Evolutionary conservation across 2,888 invertebrate species (phyloP).

Genomic region (Lamproptera curius): DNA sequence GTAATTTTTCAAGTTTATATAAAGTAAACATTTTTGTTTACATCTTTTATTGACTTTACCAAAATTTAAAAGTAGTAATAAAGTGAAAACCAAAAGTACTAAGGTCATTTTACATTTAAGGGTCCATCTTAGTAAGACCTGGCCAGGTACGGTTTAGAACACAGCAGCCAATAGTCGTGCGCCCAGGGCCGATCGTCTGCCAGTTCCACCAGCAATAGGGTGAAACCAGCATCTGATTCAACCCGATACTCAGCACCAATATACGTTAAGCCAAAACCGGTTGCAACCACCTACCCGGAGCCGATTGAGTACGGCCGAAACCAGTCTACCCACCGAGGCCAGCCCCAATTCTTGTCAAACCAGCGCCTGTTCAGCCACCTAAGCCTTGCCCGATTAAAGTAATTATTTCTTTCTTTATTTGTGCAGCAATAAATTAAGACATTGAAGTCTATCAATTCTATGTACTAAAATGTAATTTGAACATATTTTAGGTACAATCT

Average conservation of each 20-base stretch:
- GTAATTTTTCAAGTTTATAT: too few relatives aligned
- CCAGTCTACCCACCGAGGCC: conserved; percentile 45
- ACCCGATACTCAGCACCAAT: conserved; percentile 47
- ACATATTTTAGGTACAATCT: too few relatives aligned
- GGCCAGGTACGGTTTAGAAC: conserved; percentile 50
- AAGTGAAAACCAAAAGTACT: too few relatives aligned
- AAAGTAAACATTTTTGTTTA: too few relatives aligned
- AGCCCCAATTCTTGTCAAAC: conserved; percentile 45
- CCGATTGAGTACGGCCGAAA: conserved; percentile 20
- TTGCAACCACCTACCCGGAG: conserved; percentile 42
- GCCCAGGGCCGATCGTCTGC: conserved; percentile 45
- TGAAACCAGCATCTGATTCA: conserved; percentile 48
- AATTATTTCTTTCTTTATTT: too few relatives aligned
- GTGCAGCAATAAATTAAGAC: too few relatives aligned
- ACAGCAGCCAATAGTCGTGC: conserved; percentile 46
- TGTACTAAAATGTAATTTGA: too few relatives aligned
- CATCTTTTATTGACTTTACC: too few relatives aligned
- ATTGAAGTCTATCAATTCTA: too few relatives aligned
- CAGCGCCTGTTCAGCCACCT: conserved; percentile 45
- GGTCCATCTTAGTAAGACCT: conserved; percentile 48
- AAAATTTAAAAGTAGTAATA: too few relatives aligned
- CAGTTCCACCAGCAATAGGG: conserved; percentile 46
- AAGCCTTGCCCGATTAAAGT: conserved; percentile 46
- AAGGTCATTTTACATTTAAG: too few relatives aligned
- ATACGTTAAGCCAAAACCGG: conserved; percentile 41